A percentile compares a stretch with the other conserved stretches of the same genome.
Conservation (phyloP, 2,113 vertebrate species). For the Zosterops pallidus region DNA sequence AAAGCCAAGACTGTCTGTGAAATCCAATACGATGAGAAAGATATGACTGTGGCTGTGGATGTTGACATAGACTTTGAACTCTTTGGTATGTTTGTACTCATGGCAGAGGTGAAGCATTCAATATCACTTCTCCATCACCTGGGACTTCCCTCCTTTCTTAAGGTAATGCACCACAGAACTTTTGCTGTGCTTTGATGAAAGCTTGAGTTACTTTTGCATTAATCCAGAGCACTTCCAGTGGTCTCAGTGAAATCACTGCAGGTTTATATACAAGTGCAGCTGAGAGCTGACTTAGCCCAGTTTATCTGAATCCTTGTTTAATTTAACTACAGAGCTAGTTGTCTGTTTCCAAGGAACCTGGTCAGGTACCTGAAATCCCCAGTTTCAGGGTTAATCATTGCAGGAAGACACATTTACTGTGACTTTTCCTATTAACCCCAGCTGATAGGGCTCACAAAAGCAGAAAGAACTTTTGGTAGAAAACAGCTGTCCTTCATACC, state of each 20-base stretch:
- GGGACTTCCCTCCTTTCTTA: conserved; percentile 53
- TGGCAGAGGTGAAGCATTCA: conserved; percentile 58
- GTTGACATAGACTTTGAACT: not conserved
- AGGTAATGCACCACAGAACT: conserved; percentile 36
- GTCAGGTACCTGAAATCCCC: not conserved
- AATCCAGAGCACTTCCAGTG: not conserved
- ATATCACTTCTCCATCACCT: conserved; percentile 29
- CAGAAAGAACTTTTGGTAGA: not conserved
- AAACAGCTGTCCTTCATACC: not conserved
- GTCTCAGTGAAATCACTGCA: not conserved
- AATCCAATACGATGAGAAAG: conserved; percentile 27
- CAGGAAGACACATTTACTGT: not conserved
- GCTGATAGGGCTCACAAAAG: not conserved
- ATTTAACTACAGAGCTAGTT: not conserved
- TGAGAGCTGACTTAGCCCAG: not conserved
- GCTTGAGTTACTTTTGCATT: not conserved
- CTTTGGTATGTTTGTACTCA: conserved; percentile 4
- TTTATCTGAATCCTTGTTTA: not conserved
- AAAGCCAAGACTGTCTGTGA: conserved; percentile 31
- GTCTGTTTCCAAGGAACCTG: not conserved
- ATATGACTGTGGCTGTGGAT: conserved; percentile 6
- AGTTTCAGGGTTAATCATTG: not conserved
- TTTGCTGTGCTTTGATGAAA: not conserved
- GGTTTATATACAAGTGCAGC: not conserved
- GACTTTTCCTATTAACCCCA: not conserved